phyloP scores from a whole-genome alignment of 1,140 invertebrate genomes.

The Oreohelix idahoensis region DNA sequence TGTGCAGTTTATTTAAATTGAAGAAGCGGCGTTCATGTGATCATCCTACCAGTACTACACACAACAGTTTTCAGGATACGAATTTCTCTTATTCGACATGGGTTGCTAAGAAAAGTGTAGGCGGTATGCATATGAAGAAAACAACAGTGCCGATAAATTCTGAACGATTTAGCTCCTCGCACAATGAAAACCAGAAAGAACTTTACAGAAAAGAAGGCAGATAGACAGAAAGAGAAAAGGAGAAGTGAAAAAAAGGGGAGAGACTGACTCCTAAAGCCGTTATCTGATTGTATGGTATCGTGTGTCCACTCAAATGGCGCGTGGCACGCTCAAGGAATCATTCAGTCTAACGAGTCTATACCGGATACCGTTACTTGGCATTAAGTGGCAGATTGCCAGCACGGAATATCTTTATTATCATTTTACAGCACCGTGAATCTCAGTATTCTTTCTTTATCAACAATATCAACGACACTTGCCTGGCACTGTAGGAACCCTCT shows the following conservation, averaged over 20 bases:
- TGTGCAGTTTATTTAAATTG: too few species aligned
- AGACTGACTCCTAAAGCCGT: background rate
- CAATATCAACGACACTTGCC: background rate
- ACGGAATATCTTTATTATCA: conserved; percentile 7
- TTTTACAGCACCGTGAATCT: background rate
- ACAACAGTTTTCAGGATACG: too few species aligned
- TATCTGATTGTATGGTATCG: background rate
- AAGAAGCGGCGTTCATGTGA: too few species aligned
- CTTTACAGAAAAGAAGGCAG: background rate
- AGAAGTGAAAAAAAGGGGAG: background rate
- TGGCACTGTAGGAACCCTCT: background rate
- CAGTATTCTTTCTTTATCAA: conserved; percentile 8
- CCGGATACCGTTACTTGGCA: conserved; percentile 7
- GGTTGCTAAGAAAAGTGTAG: too few species aligned
- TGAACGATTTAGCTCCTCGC: too few species aligned
- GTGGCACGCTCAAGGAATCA: conserved; percentile 6
- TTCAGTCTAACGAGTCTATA: conserved; percentile 29
- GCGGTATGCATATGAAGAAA: too few species aligned
- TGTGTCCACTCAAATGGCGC: conserved; percentile 7
- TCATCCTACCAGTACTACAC: too few species aligned
- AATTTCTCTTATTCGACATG: too few species aligned
- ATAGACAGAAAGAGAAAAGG: background rate
- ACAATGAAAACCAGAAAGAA: too few species aligned
- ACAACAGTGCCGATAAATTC: too few species aligned
- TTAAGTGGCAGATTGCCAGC: conserved; percentile 24